These are phyloP conservation scores for Linnaemya vulpina DNA, from an alignment of 2,888 invertebrate genomes.

Conservation along the genomic window DNA sequence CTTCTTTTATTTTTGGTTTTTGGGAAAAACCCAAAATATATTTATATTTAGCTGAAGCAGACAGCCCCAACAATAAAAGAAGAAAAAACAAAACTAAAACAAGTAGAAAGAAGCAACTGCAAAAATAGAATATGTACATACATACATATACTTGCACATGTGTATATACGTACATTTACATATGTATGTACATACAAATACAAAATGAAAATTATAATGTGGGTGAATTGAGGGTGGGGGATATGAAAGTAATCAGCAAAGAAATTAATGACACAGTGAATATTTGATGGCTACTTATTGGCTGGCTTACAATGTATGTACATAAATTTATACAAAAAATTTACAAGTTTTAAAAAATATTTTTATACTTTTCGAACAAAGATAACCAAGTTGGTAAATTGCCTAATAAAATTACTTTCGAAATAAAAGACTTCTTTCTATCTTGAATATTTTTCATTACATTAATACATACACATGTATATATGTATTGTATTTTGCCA, in stretches of 20 bases:
- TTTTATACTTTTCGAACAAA: too few species aligned
- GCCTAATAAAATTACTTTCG: too few species aligned
- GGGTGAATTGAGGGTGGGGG: slow-evolving; percentile 25
- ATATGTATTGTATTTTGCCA: not conserved
- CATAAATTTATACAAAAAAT: too few species aligned
- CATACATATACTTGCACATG: too few species aligned
- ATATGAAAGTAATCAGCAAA: slow-evolving; percentile 34
- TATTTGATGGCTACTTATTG: slow-evolving; percentile 13
- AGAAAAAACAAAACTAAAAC: slow-evolving; percentile 38
- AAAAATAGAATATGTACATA: not conserved
- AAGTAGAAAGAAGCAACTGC: slow-evolving; percentile 25
- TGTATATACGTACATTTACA: too few species aligned
- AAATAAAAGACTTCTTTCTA: too few species aligned
- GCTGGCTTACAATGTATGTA: not conserved
- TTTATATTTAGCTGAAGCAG: slow-evolving; percentile 72
- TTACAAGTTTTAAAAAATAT: too few species aligned
- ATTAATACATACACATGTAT: not conserved
- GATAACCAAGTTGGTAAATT: too few species aligned
- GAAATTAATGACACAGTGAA: slow-evolving; percentile 1
- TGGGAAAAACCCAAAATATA: slow-evolving; percentile 74
- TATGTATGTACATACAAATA: slow-evolving; percentile 18
- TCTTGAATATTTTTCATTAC: not conserved
- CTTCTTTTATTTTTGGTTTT: slow-evolving; percentile 55
- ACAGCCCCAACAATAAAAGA: slow-evolving; percentile 58
- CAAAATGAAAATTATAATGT: slow-evolving; percentile 51